Percentiles rank a stretch among this genome's conserved stretches.
Evolutionary conservation across 1,140 invertebrate genomes (phyloP).

Genomic region (Eumeta japonica): DNA sequence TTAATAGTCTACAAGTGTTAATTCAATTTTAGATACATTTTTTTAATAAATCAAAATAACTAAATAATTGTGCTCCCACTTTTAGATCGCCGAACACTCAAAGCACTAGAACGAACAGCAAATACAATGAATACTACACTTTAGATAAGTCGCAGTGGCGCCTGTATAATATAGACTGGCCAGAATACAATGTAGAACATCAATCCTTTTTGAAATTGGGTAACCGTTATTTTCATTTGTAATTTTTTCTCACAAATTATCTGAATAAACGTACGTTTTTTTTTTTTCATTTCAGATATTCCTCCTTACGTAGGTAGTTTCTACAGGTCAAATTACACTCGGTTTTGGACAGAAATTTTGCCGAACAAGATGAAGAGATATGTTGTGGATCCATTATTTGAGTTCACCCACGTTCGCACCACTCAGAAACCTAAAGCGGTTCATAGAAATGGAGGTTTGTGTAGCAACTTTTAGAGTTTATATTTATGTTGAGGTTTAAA

Average conservation of each 20-base stretch:
- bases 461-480: background rate
- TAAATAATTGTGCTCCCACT: constrained; percentile 21
- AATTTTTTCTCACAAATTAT: too few species aligned
- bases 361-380: constrained; percentile 60
- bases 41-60: background rate
- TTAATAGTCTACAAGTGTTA: constrained; percentile 3
- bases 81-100: constrained; percentile 73
- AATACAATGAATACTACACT: constrained; percentile 56
- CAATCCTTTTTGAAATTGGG: constrained; percentile 76
- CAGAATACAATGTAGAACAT: constrained; percentile 69
- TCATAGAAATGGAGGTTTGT: constrained; percentile 23
- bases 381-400: constrained; percentile 34
- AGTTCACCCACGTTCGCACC: constrained; percentile 21
- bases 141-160: constrained; percentile 62
- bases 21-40: background rate
- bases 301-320: constrained; percentile 63
- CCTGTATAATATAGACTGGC: constrained; percentile 75
- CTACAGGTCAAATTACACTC: constrained; percentile 66
- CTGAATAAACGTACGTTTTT: constrained; percentile 1
- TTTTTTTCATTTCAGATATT: constrained; percentile 58
- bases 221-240: constrained; percentile 44
- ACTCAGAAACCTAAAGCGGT: constrained; percentile 26
- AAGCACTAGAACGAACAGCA: too few species aligned
- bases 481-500: background rate
- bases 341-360: constrained; percentile 72